Evolutionary conservation across 2,113 vertebrate genomes (phyloP).

Genomic region (Psittacara wagleri): DNA sequence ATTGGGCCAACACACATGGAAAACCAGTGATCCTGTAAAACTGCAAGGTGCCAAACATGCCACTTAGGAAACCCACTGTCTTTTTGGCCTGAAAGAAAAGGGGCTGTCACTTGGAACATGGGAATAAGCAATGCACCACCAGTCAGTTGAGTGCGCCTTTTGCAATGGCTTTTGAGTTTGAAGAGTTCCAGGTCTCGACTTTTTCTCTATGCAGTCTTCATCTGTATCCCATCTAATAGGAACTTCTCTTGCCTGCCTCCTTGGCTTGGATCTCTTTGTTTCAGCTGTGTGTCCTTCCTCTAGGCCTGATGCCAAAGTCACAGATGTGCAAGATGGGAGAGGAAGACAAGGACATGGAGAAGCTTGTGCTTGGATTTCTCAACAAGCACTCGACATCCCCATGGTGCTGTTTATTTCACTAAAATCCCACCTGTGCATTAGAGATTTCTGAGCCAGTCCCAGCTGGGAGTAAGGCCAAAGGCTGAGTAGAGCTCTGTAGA

Average conservation of each 20-base stretch:
- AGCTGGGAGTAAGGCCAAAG: not conserved
- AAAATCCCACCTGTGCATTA: constrained; percentile 29
- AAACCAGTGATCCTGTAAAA: not conserved
- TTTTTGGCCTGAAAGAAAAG: not conserved
- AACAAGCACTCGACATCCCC: constrained; percentile 33
- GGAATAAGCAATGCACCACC: not conserved
- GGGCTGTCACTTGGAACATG: not conserved
- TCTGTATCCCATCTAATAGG: constrained; percentile 17
- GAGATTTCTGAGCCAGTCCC: constrained; percentile 2
- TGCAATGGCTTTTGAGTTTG: not conserved
- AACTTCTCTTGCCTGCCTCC: not conserved
- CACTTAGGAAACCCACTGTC: not conserved
- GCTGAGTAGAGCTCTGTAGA: not conserved
- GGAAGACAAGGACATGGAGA: not conserved
- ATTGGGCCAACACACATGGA: not conserved
- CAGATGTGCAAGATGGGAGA: constrained; percentile 59
- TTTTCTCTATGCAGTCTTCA: not conserved
- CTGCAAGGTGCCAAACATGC: not conserved
- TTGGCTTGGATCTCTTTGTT: not conserved
- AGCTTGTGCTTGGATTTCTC: constrained; percentile 36
- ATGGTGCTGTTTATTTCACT: constrained; percentile 44
- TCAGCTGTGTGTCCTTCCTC: constrained; percentile 63
- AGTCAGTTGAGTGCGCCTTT: fast-evolving
- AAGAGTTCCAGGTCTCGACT: not conserved
- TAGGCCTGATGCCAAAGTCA: constrained; percentile 54